Percentiles rank a stretch among this genome's conserved stretches.
These are phyloP conservation scores for Oryzias melastigma DNA, from an alignment of 2,113 vertebrate genomes.

Conservation along the genomic window DNA sequence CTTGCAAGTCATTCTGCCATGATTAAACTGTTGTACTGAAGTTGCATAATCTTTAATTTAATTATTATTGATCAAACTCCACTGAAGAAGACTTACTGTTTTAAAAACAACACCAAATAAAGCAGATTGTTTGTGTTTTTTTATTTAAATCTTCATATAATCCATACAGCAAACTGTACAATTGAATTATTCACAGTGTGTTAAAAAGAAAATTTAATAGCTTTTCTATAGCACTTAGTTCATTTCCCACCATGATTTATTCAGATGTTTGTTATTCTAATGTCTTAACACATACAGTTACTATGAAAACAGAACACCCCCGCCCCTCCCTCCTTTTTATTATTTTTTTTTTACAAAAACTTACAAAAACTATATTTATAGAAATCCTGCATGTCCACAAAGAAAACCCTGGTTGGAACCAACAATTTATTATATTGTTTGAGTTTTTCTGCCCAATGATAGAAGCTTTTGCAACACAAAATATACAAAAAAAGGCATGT, in stretches of 20 bases:
- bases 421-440: constrained; percentile 66
- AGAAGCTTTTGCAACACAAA: constrained; percentile 62
- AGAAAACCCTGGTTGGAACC: constrained; percentile 86
- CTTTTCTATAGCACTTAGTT: constrained; percentile 74
- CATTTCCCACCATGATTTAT: constrained; percentile 59
- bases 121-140: constrained; percentile 73
- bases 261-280: constrained; percentile 86
- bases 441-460: constrained; percentile 65
- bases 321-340: constrained; percentile 39
- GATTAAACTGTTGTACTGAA: no score
- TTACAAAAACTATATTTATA: constrained; percentile 99
- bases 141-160: constrained; percentile 99
- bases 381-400: constrained; percentile 96
- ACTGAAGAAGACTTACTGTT: not conserved
- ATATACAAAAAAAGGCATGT: constrained; percentile 43
- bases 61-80: no score
- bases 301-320: constrained; percentile 86
- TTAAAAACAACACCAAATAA: not conserved
- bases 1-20: no score
- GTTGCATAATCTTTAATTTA: no score
- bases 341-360: constrained; percentile 89
- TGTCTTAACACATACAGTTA: constrained; percentile 92
- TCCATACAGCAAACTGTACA: constrained; percentile 99
- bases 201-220: constrained; percentile 93
- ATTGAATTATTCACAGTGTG: constrained; percentile 99